Percentiles rank a stretch among this genome's conserved stretches.
phyloP scores from a whole-genome alignment of 2,113 vertebrate genomes.

The Gracilinanus agilis region DNA sequence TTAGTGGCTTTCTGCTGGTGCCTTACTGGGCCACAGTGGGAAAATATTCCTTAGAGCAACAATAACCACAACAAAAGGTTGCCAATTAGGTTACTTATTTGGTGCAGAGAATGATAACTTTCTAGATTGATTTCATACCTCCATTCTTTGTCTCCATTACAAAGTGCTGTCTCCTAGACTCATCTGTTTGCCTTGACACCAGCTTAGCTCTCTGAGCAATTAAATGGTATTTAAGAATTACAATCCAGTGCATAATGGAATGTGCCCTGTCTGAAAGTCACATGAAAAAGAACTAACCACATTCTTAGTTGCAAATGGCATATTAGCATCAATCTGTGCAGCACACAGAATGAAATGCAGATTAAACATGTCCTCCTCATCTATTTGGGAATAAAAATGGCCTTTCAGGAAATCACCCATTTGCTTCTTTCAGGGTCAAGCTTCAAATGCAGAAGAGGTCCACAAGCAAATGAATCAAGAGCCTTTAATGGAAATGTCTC shows the following conservation, averaged over 20 bases:
- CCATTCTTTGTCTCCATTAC: constrained; percentile 39
- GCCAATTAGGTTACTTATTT: not conserved
- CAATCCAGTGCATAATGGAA: constrained; percentile 55
- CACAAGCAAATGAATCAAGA: not conserved
- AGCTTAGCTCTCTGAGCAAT: not conserved
- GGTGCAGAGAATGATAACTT: not conserved
- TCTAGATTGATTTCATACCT: not conserved
- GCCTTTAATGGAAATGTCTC: constrained; percentile 34
- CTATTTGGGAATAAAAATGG: not conserved
- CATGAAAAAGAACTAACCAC: constrained; percentile 36
- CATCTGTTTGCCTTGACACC: constrained; percentile 43
- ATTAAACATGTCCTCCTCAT: not conserved
- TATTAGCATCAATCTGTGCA: constrained; percentile 25
- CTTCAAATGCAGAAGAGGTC: constrained; percentile 29
- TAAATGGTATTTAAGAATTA: constrained; percentile 37
- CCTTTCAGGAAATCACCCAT: constrained; percentile 21
- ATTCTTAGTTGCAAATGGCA: constrained; percentile 21
- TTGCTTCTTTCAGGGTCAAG: constrained; percentile 40
- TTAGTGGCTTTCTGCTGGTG: not conserved
- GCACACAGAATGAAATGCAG: constrained; percentile 27
- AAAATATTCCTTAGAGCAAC: not conserved
- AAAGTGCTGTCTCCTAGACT: constrained; percentile 23
- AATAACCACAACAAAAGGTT: not conserved
- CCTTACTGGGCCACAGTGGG: not conserved
- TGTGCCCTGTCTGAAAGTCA: constrained; percentile 51